phyloP scores from a whole-genome alignment of 2,888 invertebrate genomes.

The Mallateleia sp. region DNA sequence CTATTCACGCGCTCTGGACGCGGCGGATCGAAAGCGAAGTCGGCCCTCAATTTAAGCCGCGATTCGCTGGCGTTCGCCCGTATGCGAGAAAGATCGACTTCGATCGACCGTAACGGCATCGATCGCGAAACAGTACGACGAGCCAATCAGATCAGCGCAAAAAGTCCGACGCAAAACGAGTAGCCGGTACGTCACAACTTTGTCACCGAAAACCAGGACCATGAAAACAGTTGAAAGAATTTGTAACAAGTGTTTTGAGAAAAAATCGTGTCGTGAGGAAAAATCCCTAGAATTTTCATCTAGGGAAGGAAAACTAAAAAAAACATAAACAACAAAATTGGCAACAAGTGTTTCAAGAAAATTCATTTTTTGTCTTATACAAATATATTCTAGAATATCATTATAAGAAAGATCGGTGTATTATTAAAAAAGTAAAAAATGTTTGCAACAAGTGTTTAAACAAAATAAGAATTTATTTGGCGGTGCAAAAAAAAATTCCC shows the following conservation, averaged over 20 bases:
- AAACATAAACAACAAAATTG: neutral
- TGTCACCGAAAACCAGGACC: neutral
- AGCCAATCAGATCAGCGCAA: conserved; percentile 2
- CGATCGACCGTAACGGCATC: conserved; percentile 24
- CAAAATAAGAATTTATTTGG: too few relatives aligned
- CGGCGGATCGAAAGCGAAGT: conserved; percentile 82
- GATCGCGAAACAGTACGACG: conserved; percentile 23
- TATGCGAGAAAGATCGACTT: conserved; percentile 42
- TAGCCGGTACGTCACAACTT: conserved; percentile 1
- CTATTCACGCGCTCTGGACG: too few relatives aligned
- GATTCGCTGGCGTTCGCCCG: conserved; percentile 75
- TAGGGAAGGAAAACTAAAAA: neutral
- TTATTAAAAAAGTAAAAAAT: too few relatives aligned
- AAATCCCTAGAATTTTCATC: neutral
- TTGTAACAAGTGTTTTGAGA: neutral
- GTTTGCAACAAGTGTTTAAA: too few relatives aligned
- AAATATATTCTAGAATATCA: too few relatives aligned
- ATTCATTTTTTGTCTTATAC: too few relatives aligned
- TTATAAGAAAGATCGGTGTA: too few relatives aligned
- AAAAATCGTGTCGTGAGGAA: neutral
- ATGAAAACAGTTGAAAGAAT: neutral
- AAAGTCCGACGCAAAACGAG: neutral
- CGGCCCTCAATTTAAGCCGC: conserved; percentile 82
- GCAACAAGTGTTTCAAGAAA: too few relatives aligned
- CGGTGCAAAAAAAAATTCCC: too few relatives aligned